These are phyloP conservation scores for Arenaria interpres DNA, from an alignment of 2,113 vertebrate genomes.

Conservation along the genomic window DNA sequence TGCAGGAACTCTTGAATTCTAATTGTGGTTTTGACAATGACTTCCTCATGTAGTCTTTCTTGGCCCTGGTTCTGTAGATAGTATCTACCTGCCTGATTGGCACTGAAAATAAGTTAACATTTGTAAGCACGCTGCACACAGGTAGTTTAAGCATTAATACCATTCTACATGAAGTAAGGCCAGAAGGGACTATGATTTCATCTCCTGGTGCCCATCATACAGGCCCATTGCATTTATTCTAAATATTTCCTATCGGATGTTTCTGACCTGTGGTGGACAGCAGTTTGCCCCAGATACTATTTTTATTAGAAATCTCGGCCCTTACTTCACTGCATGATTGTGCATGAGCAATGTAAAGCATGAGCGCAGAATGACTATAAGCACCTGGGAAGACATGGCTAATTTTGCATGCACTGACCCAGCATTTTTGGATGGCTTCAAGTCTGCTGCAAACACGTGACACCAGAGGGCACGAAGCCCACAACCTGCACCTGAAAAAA, in stretches of 20 bases:
- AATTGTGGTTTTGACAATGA: slow-evolving; percentile 32
- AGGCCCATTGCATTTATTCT: not conserved
- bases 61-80: slow-evolving; percentile 34
- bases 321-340: not conserved
- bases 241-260: not conserved
- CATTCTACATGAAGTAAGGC: not conserved
- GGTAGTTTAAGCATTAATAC: not conserved
- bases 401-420: not conserved
- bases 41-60: slow-evolving; percentile 42
- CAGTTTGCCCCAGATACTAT: not conserved
- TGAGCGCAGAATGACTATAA: not conserved
- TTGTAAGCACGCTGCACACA: not conserved
- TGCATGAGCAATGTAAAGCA: not conserved
- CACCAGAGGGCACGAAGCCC: not conserved
- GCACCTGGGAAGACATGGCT: not conserved
- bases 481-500: not conserved
- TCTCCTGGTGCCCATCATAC: not conserved
- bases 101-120: not conserved
- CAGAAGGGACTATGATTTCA: not conserved
- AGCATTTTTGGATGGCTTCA: not conserved
- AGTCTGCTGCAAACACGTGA: not conserved
- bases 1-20: slow-evolving; percentile 9
- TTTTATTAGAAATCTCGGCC: not conserved
- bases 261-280: not conserved
- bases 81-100: slow-evolving; percentile 17